These are phyloP conservation scores for Centropus bengalensis DNA, from an alignment of 2,113 vertebrate species.

Conservation along the genomic window DNA sequence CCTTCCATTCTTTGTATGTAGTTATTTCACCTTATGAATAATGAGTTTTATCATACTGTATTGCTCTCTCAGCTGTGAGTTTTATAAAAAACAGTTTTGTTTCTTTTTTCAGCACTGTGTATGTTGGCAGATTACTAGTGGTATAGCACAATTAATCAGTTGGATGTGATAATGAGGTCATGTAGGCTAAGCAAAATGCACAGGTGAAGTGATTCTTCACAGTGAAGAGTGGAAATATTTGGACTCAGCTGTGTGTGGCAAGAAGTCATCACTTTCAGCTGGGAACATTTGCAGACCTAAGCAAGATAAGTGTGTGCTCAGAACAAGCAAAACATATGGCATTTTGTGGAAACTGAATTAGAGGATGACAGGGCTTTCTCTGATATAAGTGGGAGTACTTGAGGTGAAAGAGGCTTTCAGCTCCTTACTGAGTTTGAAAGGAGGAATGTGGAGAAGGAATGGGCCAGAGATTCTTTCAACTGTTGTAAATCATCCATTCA, in stretches of 20 bases:
- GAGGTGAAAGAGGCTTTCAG: not conserved
- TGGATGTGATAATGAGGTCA: not conserved
- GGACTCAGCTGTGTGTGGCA: not conserved
- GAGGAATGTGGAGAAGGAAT: not conserved
- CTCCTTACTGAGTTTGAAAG: accelerated
- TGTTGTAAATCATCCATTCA: accelerated
- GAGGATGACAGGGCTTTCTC: not conserved
- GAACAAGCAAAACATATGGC: not conserved
- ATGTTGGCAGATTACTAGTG: not conserved
- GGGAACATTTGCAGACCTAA: not conserved
- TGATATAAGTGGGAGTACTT: not conserved
- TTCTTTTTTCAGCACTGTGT: not conserved
- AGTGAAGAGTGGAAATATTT: not conserved
- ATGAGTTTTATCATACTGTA: constrained; percentile 3
- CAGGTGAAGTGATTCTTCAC: not conserved
- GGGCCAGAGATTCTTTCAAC: not conserved
- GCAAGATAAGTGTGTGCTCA: not conserved
- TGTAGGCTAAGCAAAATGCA: not conserved
- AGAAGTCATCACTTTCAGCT: not conserved
- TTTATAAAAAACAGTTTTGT: not conserved
- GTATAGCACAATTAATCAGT: not conserved
- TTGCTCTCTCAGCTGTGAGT: constrained; percentile 8
- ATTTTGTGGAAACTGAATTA: not conserved
- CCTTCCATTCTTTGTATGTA: constrained; percentile 39
- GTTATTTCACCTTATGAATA: constrained; percentile 57